These are phyloP conservation scores for Apoda limacodes DNA, from an alignment of 2,888 invertebrate genomes.

Conservation along the genomic window DNA sequence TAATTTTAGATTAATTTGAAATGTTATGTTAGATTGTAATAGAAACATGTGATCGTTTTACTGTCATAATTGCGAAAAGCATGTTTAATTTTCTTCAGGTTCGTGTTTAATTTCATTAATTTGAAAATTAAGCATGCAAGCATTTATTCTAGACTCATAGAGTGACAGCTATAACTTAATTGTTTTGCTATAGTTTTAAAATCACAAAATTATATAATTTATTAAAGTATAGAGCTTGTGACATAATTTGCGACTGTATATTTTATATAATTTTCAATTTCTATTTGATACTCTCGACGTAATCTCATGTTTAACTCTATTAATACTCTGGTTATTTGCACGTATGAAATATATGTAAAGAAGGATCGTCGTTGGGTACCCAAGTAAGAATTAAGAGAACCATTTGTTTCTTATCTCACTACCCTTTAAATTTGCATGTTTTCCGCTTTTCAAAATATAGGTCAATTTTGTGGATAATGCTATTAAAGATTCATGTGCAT, in stretches of 20 bases:
- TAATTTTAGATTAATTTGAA: constrained; percentile 58
- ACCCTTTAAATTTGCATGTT: constrained; percentile 43
- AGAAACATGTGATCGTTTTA: constrained; percentile 47
- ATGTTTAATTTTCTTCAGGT: constrained; percentile 26
- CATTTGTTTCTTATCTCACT: too few species aligned
- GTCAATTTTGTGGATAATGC: too few species aligned
- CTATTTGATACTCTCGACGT: constrained; percentile 33
- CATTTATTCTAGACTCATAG: constrained; percentile 49
- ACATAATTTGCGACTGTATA: constrained; percentile 57
- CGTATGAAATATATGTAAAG: constrained; percentile 40
- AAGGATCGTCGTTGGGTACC: constrained; percentile 67
- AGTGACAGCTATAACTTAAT: constrained; percentile 60
- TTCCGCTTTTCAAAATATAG: too few species aligned
- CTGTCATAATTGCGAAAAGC: constrained; percentile 39
- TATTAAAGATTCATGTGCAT: constrained; percentile 51
- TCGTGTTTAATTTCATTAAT: too few species aligned
- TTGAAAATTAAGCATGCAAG: too few species aligned
- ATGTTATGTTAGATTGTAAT: constrained; percentile 61
- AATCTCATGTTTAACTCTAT: constrained; percentile 40
- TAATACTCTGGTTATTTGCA: constrained; percentile 38
- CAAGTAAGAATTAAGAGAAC: constrained; percentile 59
- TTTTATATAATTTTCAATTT: constrained; percentile 41
- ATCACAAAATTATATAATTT: constrained; percentile 44
- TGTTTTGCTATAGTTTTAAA: constrained; percentile 66
- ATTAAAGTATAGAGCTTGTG: constrained; percentile 54